Evolutionary conservation across 1,140 invertebrate species (phyloP), one percentile per base, ranked within the genome.

Genomic region (Ridgeia piscesae): DNA sequence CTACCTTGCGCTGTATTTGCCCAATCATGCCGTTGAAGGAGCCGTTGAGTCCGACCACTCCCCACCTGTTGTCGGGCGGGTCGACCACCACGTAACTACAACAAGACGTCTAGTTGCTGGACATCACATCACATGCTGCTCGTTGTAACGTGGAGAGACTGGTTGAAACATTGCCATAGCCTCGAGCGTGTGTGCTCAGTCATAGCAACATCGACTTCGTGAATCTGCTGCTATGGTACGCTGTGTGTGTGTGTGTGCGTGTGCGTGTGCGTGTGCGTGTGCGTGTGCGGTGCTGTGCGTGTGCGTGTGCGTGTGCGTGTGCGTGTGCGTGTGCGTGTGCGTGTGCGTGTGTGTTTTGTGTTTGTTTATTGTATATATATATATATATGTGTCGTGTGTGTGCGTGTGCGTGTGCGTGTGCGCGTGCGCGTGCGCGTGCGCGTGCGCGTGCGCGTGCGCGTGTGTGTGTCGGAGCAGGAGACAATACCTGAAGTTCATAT

Each of bases 401-500:
- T n/a, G n/a, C n/a, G n/a, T n/a, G n/a, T n/a, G n/a, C n/a, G n/a
- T n/a, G n/a, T n/a, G n/a, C n/a, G n/a, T n/a, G n/a, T n/a, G n/a
- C n/a, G n/a, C n/a, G n/a, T n/a, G n/a, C n/a, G n/a, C n/a, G n/a
- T n/a, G n/a, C n/a, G n/a, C n/a, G n/a, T n/a, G n/a, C n/a, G n/a
- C n/a, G n/a, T n/a, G n/a, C n/a, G n/a, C n/a, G n/a, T n/a, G n/a
- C n/a, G n/a, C n/a, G n/a, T n/a, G 42, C 42, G 42, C 11, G 42
- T 42, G 33, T 21, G 11, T 77, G 6, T 77, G 17, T 77, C 17
- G 14, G 11, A 91, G 34, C 33, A 42, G n/a, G 34, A 42, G 11
- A 4, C 11, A 95, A 94, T 95, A 97, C 94, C 98, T 98, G 94
- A 99, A 99, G 95, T 99, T 99, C 92, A 98, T 96, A 93, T 97